phyloP scores from a whole-genome alignment of 2,797 vertebrate genomes.

The Danionella dracula region DNA sequence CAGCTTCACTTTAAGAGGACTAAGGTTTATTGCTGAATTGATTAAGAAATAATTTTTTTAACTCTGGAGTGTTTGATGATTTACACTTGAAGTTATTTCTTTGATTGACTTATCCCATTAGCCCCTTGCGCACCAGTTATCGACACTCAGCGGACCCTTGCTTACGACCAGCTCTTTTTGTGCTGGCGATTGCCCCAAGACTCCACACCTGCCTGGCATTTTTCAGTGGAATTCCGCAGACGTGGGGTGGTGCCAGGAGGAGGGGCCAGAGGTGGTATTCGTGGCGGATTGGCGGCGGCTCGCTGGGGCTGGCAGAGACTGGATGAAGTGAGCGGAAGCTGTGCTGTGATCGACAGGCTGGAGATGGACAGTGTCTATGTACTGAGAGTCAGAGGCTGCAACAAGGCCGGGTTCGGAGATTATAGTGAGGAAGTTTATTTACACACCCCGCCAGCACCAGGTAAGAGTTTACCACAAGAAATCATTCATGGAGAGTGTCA shows the following conservation, averaged over 20 bases:
- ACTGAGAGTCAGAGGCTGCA: constrained; percentile 86
- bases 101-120: constrained; percentile 49
- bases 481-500: background rate
- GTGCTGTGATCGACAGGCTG: constrained; percentile 82
- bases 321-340: constrained; percentile 83
- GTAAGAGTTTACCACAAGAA: constrained; percentile 55
- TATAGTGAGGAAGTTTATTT: constrained; percentile 95
- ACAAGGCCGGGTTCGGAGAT: constrained; percentile 89
- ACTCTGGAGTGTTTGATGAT: too few relatives aligned
- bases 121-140: constrained; percentile 89
- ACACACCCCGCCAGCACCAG: constrained; percentile 87
- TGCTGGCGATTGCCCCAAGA: constrained; percentile 89
- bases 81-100: too few relatives aligned
- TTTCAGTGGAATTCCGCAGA: constrained; percentile 87
- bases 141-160: constrained; percentile 90
- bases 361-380: constrained; percentile 92
- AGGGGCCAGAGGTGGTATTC: constrained; percentile 73
- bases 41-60: too few relatives aligned
- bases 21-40: too few relatives aligned
- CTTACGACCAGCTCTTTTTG: constrained; percentile 94
- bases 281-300: constrained; percentile 72
- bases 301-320: constrained; percentile 87
- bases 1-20: too few relatives aligned
- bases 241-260: constrained; percentile 73
- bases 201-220: constrained; percentile 86